These are phyloP conservation scores for Brienomyrus brachyistius DNA, from an alignment of 2,113 vertebrate genomes.

Conservation along the genomic window DNA sequence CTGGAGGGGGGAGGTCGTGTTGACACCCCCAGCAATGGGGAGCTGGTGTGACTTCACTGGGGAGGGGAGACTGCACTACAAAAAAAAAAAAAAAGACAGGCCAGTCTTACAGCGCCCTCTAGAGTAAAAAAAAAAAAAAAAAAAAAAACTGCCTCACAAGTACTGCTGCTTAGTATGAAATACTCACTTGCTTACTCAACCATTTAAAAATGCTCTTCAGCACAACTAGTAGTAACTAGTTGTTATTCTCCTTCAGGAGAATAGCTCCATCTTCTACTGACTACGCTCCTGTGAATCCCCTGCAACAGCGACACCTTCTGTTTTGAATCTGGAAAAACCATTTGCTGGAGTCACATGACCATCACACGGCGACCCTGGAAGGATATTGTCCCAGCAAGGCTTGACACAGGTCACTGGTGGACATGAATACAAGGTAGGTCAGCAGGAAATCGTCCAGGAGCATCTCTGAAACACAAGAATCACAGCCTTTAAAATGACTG, in stretches of 20 bases:
- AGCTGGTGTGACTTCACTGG: background rate
- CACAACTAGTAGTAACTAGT: background rate
- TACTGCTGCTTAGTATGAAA: background rate
- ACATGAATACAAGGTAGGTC: constrained; percentile 95
- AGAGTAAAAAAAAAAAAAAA: background rate
- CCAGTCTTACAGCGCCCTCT: background rate
- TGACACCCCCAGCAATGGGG: background rate
- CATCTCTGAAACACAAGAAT: constrained; percentile 67
- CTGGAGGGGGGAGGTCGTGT: background rate
- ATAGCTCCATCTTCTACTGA: background rate
- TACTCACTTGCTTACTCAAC: background rate
- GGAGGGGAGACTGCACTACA: background rate
- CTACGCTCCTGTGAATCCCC: background rate
- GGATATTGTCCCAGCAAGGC: constrained; percentile 96
- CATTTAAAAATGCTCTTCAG: background rate
- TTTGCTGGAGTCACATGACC: background rate
- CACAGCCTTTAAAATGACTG: background rate
- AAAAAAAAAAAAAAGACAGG: background rate
- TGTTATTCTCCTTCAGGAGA: background rate
- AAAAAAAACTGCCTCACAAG: background rate
- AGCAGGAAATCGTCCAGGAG: constrained; percentile 93
- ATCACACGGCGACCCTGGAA: constrained; percentile 44
- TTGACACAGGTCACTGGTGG: constrained; percentile 88
- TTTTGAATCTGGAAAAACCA: background rate
- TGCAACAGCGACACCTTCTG: background rate